Evolutionary conservation across 2,797 vertebrate species (phyloP).

Genomic region (Hemibagrus guttatus): DNA sequence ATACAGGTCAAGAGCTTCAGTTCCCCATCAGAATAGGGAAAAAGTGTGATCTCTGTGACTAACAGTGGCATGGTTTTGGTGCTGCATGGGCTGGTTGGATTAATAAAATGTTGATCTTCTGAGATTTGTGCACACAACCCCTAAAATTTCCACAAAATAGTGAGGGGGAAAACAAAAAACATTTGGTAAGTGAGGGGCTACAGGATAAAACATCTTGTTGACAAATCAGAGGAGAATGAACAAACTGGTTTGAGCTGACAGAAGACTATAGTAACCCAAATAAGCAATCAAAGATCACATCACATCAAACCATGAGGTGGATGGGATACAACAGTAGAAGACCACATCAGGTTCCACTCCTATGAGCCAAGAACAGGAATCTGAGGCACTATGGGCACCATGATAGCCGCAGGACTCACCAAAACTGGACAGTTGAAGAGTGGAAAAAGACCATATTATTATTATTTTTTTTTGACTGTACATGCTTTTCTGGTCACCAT

Average conservation of each 20-base stretch:
- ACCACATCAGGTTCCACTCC: background rate
- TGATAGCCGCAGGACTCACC: background rate
- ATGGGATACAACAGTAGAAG: background rate
- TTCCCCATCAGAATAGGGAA: too few relatives aligned
- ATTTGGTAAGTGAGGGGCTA: background rate
- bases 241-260: background rate
- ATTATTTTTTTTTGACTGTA: background rate
- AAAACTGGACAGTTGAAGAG: background rate
- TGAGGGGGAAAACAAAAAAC: too few relatives aligned
- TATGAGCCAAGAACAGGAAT: background rate
- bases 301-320: background rate
- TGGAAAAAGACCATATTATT: background rate
- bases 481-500: background rate
- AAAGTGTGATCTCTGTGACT: too few relatives aligned
- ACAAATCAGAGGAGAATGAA: background rate
- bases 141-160: background rate
- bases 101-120: background rate
- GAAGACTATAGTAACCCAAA: background rate
- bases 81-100: background rate
- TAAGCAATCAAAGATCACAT: background rate
- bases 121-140: too few relatives aligned
- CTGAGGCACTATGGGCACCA: background rate
- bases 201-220: background rate
- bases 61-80: background rate
- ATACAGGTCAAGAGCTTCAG: background rate